Evolutionary conservation across 2,888 invertebrate species (phyloP).

Genomic region (Phanerotoma sp.): DNA sequence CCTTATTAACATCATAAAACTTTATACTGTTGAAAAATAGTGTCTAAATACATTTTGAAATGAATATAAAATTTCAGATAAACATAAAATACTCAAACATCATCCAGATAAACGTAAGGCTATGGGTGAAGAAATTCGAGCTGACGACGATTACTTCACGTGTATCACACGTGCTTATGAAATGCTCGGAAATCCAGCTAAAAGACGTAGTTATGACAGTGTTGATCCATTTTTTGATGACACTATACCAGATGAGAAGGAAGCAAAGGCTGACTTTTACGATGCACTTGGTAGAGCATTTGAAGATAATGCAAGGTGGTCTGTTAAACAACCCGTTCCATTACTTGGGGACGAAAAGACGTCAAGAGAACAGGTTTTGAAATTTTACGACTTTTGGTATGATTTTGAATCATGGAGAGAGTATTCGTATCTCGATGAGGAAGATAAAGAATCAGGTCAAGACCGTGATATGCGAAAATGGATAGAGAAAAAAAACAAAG

Average conservation of each 20-base stretch:
- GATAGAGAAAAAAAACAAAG: conserved; percentile 99
- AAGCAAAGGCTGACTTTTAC: conserved; percentile 81
- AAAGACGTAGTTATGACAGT: conserved; percentile 92
- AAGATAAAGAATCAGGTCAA: conserved; percentile 97
- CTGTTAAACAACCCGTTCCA: conserved; percentile 84
- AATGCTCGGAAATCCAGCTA: conserved; percentile 76
- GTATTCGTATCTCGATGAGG: conserved; percentile 97
- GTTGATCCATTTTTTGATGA: conserved; percentile 96
- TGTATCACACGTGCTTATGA: conserved; percentile 99
- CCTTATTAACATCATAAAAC: not conserved
- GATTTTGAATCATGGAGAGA: conserved; percentile 99
- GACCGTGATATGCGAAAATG: conserved; percentile 95
- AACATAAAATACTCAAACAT: conserved; percentile 86
- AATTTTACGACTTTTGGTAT: conserved; percentile 98
- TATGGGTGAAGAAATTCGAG: conserved; percentile 81
- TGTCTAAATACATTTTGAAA: too few relatives aligned
- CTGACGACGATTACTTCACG: conserved; percentile 96
- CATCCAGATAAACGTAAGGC: conserved; percentile 98
- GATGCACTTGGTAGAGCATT: conserved; percentile 66
- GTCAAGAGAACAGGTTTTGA: conserved; percentile 81
- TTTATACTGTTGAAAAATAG: not conserved
- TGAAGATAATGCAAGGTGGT: conserved; percentile 85
- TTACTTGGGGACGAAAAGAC: conserved; percentile 76
- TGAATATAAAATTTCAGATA: conserved; percentile 59
- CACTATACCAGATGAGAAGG: conserved; percentile 72